These are phyloP conservation scores for Iguana delicatissima DNA, from an alignment of 2,797 vertebrate genomes.

Conservation along the genomic window DNA sequence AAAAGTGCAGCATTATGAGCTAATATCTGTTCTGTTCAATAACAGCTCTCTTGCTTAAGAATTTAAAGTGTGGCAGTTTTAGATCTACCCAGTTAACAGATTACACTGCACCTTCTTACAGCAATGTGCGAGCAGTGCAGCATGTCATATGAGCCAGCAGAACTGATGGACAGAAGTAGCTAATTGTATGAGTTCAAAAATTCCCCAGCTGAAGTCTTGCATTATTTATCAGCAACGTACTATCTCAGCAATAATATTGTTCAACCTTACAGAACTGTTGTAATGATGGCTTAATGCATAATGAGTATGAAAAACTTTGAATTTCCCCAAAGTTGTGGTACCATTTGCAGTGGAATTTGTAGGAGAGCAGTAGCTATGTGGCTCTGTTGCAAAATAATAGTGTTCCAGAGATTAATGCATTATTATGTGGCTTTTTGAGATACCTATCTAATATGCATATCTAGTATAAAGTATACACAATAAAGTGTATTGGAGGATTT, in stretches of 20 bases:
- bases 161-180: conserved; percentile 43
- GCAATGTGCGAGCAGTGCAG: background rate
- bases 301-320: background rate
- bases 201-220: background rate
- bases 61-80: conserved; percentile 40
- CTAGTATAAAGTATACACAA: background rate
- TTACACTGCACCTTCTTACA: background rate
- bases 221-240: background rate
- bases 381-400: background rate
- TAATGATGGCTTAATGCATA: background rate
- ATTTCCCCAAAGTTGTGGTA: background rate
- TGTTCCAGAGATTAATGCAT: background rate
- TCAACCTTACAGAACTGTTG: no score
- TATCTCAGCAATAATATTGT: background rate
- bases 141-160: conserved; percentile 23
- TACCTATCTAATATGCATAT: background rate
- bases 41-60: conserved; percentile 13
- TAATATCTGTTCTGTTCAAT: no score
- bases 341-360: background rate
- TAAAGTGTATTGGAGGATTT: background rate
- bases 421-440: background rate
- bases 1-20: no score
- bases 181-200: conserved; percentile 39
- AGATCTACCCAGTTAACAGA: background rate
- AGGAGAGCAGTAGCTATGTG: background rate